A percentile compares a stretch with the other conserved stretches of the same genome.
Conservation (phyloP, 37 sponge, comb jelly and placozoan genomes). For the Crambe crambe region DNA sequence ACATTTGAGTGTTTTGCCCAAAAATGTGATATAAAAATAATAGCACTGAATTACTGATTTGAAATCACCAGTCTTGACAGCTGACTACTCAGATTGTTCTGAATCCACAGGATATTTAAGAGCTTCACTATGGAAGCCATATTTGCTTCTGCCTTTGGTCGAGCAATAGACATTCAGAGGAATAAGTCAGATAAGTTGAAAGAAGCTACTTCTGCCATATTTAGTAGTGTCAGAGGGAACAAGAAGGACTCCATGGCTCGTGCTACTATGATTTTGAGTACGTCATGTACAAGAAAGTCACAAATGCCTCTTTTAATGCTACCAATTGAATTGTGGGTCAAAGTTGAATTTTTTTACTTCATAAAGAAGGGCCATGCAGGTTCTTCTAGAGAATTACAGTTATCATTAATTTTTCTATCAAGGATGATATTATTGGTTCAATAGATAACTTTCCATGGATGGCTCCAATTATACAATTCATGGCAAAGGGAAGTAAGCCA, state of each 20-base stretch:
- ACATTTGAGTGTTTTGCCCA: too few species aligned
- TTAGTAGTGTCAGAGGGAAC: not conserved
- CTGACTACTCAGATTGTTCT: not conserved
- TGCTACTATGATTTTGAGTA: not conserved
- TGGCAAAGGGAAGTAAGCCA: not conserved
- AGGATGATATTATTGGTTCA: not conserved
- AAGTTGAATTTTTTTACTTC: not conserved
- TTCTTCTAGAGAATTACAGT: too few species aligned
- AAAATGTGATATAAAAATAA: not conserved
- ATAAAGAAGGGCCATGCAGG: too few species aligned
- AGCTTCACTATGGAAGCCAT: constrained; percentile 72
- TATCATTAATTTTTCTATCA: not conserved
- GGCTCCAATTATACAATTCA: not conserved
- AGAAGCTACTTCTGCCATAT: constrained; percentile 22
- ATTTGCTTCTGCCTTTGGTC: constrained; percentile 69
- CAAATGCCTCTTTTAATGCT: not conserved
- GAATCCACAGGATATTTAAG: constrained; percentile 34
- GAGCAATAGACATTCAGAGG: constrained; percentile 23
- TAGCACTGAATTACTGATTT: not conserved
- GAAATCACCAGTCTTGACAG: not conserved
- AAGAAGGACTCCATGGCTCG: not conserved
- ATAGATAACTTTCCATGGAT: constrained; percentile 35
- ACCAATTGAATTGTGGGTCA: not conserved
- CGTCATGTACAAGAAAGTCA: not conserved
- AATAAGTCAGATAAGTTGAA: constrained; percentile 57